Conservation (phyloP, 2,797 vertebrate species). For the Enteromius treurensis region DNA sequence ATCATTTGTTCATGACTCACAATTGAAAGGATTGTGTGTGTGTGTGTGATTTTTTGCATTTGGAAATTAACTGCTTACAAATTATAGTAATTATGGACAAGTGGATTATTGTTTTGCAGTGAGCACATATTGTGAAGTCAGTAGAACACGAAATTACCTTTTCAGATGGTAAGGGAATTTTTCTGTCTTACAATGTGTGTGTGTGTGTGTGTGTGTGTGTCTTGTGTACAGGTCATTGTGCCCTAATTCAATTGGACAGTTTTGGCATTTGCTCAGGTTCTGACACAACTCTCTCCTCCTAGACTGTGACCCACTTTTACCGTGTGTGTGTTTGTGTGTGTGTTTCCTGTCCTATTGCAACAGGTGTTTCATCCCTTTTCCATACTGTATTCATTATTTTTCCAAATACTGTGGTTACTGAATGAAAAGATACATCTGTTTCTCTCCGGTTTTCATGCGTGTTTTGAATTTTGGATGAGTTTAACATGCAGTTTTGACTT, state of each 20-base stretch:
- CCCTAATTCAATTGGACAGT: constrained; percentile 36
- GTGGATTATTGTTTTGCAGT: constrained; percentile 4
- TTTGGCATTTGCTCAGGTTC: not conserved
- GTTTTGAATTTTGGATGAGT: not conserved
- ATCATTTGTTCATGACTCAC: not conserved
- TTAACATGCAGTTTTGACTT: not conserved
- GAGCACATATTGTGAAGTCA: not conserved
- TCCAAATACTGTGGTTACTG: not conserved
- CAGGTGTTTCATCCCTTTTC: constrained; percentile 41
- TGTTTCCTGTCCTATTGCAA: constrained; percentile 19
- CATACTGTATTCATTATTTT: constrained; percentile 17
- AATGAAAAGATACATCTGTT: constrained; percentile 22
- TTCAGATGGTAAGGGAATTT: constrained; percentile 9
- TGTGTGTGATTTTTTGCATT: not conserved
- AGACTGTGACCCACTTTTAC: constrained; percentile 42
- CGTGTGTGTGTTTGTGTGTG: constrained; percentile 24
- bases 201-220: constrained; percentile 24
- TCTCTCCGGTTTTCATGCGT: not conserved
- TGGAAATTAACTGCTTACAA: not conserved
- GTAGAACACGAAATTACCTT: not conserved
- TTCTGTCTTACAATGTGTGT: not conserved
- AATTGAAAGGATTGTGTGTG: not conserved
- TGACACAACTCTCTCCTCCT: constrained; percentile 51
- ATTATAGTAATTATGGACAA: not conserved
- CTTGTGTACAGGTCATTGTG: constrained; percentile 28